Evolutionary conservation across 2,797 vertebrate genomes (phyloP).

Genomic region (Antennarius maculatus): DNA sequence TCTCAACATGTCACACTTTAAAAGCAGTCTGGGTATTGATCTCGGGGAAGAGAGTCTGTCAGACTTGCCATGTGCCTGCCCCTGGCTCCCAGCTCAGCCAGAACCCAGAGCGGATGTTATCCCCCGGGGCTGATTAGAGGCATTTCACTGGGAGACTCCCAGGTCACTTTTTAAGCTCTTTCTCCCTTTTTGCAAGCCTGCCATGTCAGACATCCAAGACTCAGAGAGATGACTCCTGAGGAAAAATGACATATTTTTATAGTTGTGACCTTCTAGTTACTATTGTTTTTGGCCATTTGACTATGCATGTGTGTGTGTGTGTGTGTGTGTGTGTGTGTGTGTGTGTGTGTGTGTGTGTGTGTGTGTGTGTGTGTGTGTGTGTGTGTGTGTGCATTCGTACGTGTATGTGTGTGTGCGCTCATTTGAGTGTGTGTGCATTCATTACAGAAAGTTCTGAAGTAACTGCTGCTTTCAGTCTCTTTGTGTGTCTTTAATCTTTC

Average conservation of each 20-base stretch:
- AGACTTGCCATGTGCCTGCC: conserved; percentile 67
- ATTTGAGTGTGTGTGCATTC: not conserved
- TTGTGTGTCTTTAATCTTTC: conserved; percentile 44
- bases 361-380: no score
- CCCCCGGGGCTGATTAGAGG: conserved; percentile 79
- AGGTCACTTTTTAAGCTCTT: conserved; percentile 75
- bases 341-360: not conserved
- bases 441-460: conserved; percentile 23
- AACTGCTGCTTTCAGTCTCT: conserved; percentile 40
- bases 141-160: conserved; percentile 75
- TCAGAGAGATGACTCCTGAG: conserved; percentile 52
- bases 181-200: conserved; percentile 49
- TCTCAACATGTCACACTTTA: conserved; percentile 75
- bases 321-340: not conserved
- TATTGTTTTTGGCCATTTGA: conserved; percentile 29
- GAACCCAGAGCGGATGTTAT: conserved; percentile 77
- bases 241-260: conserved; percentile 53
- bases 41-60: conserved; percentile 73
- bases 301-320: not conserved
- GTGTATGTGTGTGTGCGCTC: no score
- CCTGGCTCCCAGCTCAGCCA: conserved; percentile 64
- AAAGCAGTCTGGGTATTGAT: conserved; percentile 78
- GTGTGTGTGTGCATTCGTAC: not conserved
- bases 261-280: conserved; percentile 48
- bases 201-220: conserved; percentile 56